Base-by-base conservation (phyloP, 1,140 invertebrate species). In the Nebria ingens region DNA sequence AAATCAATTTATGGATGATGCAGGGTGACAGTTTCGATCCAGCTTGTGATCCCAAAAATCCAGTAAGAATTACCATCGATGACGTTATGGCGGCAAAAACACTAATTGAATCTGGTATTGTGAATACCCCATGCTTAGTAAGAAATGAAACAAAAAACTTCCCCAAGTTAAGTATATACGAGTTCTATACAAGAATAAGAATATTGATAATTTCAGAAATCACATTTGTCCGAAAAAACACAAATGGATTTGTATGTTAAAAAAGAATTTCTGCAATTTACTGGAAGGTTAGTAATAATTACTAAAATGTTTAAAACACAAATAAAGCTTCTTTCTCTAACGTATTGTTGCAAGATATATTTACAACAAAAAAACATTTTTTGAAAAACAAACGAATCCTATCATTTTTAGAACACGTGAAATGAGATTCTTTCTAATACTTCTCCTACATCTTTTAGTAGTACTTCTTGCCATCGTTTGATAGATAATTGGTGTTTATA, bases 181-280 rank as follows among this genome's bases (percentile, higher is more conserved):
- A 29, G 13, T 6, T 29, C 4, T 29, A 29, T 4, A 6, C 20
- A 15, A 19, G 20, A 49, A 49, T 49, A 2, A 17, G 15, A 19
- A 56, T 54, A 38, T 38, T 38, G n/a, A 25, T 12, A 1, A 25
- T 21, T 64, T 13, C 58, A 74, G 72, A 67, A 59, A 63, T 82
- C 80, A 0, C 74, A 78, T 59, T 69, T 86, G 59, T 84, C 81
- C 1, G 64, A 68, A 2, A 51, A 73, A 19, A 75, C 75, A n/a
- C 79, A 77, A 22, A 80, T 86, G 73, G 75, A 86, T 29, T 68
- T 87, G 3, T 87, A 75, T 62, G 76, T 87, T 61, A 87, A 87
- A 65, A 86, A 85, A 62, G 86, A 87, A 60, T 86, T 83, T 68
- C 67, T 85, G 20, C 85, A 87, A 65, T 74, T 70, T 51, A 88